Conservation (phyloP, 2,888 invertebrate species). For the Latheticus oryzae region DNA sequence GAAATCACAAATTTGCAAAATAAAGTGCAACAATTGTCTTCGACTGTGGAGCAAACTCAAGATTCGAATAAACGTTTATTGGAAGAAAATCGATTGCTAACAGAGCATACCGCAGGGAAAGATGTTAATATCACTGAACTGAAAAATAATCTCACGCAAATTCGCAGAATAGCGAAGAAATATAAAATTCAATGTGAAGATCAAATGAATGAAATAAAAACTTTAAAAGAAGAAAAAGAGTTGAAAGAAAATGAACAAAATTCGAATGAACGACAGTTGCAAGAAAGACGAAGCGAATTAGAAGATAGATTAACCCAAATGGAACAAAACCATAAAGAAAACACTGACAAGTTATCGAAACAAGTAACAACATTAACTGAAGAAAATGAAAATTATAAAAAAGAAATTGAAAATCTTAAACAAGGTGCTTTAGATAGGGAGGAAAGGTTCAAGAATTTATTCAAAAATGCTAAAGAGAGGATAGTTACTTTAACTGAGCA, state of each 20-base stretch:
- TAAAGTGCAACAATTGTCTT: constrained; percentile 70
- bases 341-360: constrained; percentile 65
- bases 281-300: constrained; percentile 66
- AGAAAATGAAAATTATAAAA: constrained; percentile 70
- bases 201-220: constrained; percentile 73
- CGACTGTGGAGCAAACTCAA: constrained; percentile 75
- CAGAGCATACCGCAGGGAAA: constrained; percentile 75
- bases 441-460: constrained; percentile 67
- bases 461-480: constrained; percentile 80
- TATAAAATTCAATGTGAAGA: constrained; percentile 90
- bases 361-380: constrained; percentile 64
- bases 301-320: constrained; percentile 63
- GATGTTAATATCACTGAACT: constrained; percentile 72
- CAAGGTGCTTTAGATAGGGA: constrained; percentile 64
- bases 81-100: constrained; percentile 73
- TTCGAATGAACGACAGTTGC: constrained; percentile 62
- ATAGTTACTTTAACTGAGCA: constrained; percentile 79
- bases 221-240: constrained; percentile 57
- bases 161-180: constrained; percentile 91
- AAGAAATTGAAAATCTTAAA: constrained; percentile 65
- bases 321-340: constrained; percentile 65
- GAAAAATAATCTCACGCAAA: constrained; percentile 66
- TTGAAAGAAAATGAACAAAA: constrained; percentile 69
- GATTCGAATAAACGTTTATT: constrained; percentile 70
- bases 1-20: constrained; percentile 72